Base-by-base conservation (phyloP, 2,113 vertebrate species). In the Triplophysa dalaica region DNA sequence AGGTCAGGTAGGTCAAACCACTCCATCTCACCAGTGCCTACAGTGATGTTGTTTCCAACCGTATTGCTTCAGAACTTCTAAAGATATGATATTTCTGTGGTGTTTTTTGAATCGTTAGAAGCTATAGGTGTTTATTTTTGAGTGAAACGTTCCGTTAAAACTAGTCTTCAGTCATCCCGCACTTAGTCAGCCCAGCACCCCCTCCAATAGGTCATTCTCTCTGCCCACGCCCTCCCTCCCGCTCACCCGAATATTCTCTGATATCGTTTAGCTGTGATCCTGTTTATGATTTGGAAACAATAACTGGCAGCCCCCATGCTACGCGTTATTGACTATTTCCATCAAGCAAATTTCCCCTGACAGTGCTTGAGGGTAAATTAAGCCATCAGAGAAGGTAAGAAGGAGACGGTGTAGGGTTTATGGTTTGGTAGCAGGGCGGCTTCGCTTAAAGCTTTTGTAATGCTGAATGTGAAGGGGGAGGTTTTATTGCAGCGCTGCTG, bases 1-100 rank as follows among this genome's bases (percentile, higher is more conserved):
- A 99, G 91, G 96, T 99, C 92, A 97, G 98, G 98, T 99, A 93
- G 0, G 91, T 78, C 60, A 21, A 50, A 60, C 43, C 60, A 17
- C 7, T 38, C 21, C 17, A 12, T 38, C 8, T 72, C 26, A 38
- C 33, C 33, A 38, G 33, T 38, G 33, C 33, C 33, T 38, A 38
- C 33, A 38, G 33, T 38, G 7, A 38, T 38, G 33, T 7, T 33
- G 29, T 33, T 33, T 33, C 29, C 29, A 33, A 33, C 29, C 29
- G 29, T 4, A 33, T 33, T 38, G 33, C 33, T 38, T 38, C 33
- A 38, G 33, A 7, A 38, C 7, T 38, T 38, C 7, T 6, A 38
- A 38, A 38, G 0, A 8, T 1, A 38, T 1, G 5, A 38, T 38
- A 6, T 38, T 38, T 38, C 1, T 38, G 5, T 8, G 33, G 33